Evolutionary conservation across 2,888 invertebrate genomes (phyloP).

Genomic region (Troglohyphantes excavatus): DNA sequence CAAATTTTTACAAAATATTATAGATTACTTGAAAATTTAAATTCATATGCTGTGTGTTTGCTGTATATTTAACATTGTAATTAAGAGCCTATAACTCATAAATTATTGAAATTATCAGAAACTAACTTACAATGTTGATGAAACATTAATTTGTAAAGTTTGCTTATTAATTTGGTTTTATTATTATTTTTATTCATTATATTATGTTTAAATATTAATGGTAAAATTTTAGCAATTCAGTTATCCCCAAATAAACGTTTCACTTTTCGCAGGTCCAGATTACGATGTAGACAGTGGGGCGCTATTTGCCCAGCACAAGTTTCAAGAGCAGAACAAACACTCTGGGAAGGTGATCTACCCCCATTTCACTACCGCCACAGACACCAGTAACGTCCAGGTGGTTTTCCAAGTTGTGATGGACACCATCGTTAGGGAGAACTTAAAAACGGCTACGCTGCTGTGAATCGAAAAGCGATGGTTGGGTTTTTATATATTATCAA

Average conservation of each 20-base stretch:
- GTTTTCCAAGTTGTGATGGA: constrained; percentile 88
- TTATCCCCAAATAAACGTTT: no score
- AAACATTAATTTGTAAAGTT: no score
- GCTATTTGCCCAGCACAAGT: constrained; percentile 86
- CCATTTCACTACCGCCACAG: constrained; percentile 87
- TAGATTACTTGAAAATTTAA: no score
- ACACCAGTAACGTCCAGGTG: constrained; percentile 87
- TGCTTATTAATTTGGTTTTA: no score
- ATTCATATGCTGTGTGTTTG: no score
- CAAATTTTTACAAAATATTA: no score
- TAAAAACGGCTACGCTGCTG: constrained; percentile 85
- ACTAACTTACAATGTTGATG: no score
- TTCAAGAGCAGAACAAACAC: constrained; percentile 85
- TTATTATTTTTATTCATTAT: neutral
- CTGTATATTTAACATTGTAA: no score
- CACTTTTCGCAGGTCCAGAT: constrained; percentile 85
- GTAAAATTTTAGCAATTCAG: no score
- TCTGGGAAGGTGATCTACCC: constrained; percentile 86
- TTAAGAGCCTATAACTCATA: no score
- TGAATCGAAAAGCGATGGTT: constrained; percentile 57
- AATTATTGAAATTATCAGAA: no score
- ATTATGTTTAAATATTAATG: neutral
- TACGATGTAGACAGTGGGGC: constrained; percentile 86
- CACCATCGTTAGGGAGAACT: constrained; percentile 86
- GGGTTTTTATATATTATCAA: neutral